Conservation (phyloP, 2,888 invertebrate species). For the Coronaproctus castanopsis region DNA sequence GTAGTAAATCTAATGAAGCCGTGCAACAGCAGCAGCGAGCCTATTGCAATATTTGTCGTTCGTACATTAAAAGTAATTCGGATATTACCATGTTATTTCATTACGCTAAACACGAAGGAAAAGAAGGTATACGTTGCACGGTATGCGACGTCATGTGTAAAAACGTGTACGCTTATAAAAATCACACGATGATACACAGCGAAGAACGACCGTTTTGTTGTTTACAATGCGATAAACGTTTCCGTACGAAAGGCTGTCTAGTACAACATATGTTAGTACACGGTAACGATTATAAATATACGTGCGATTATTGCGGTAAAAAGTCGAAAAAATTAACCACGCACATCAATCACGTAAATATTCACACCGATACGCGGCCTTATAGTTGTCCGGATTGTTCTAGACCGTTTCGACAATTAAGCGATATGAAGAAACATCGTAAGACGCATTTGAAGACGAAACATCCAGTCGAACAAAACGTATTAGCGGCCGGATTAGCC, state of each 20-base stretch:
- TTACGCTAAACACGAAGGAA: conserved; percentile 11
- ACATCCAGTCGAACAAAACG: not conserved
- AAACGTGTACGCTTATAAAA: conserved; percentile 10
- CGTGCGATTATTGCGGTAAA: conserved; percentile 11
- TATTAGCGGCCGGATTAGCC: not conserved
- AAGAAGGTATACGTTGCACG: conserved; percentile 7
- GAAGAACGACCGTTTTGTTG: conserved; percentile 11
- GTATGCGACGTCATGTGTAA: conserved; percentile 9
- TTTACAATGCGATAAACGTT: conserved; percentile 10
- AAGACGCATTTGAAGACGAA: conserved; percentile 7
- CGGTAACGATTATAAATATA: conserved; percentile 11
- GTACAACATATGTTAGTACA: conserved; percentile 13
- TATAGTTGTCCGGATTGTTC: conserved; percentile 11
- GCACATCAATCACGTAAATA: conserved; percentile 12
- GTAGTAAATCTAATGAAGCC: conserved; percentile 6
- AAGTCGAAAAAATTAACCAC: conserved; percentile 12
- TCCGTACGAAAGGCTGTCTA: conserved; percentile 11
- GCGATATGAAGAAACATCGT: conserved; percentile 12
- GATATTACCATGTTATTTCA: conserved; percentile 11
- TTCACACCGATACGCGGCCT: conserved; percentile 9
- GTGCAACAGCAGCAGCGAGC: conserved; percentile 8
- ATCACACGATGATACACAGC: conserved; percentile 10
- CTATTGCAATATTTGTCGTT: conserved; percentile 11
- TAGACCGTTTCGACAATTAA: conserved; percentile 9
- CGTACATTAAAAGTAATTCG: conserved; percentile 11